phyloP scores from a whole-genome alignment of 2,888 invertebrate genomes.

The Drosophila siamana region DNA sequence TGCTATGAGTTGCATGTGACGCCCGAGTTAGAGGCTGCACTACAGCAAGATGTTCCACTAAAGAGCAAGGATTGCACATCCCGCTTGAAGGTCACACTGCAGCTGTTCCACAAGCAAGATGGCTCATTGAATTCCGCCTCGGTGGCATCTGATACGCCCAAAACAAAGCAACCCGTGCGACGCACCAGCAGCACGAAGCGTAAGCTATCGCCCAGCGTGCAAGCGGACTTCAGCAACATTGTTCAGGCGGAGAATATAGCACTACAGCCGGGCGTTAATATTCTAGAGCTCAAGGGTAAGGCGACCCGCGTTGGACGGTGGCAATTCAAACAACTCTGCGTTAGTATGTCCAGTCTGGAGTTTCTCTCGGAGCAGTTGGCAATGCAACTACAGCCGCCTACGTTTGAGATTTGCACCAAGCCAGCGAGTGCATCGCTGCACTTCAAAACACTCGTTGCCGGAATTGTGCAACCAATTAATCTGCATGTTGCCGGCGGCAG shows the following conservation, averaged over 20 bases:
- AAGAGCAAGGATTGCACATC: constrained; percentile 66
- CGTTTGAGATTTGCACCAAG: constrained; percentile 86
- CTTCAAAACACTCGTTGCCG: constrained; percentile 91
- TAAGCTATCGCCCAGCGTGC: constrained; percentile 88
- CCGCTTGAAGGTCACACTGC: constrained; percentile 87
- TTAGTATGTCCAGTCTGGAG: constrained; percentile 88
- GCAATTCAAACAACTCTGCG: constrained; percentile 87
- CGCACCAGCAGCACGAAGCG: constrained; percentile 91
- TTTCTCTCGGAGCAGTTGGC: constrained; percentile 89
- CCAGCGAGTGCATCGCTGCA: constrained; percentile 86
- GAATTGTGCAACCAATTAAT: constrained; percentile 91
- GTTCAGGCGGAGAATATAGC: constrained; percentile 86
- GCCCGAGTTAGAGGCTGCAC: constrained; percentile 49
- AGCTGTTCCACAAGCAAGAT: constrained; percentile 93
- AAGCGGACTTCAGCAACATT: constrained; percentile 88
- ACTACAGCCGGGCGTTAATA: constrained; percentile 89
- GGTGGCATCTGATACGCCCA: constrained; percentile 89
- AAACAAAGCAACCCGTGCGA: constrained; percentile 87
- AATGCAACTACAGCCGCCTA: constrained; percentile 76
- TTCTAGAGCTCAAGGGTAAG: constrained; percentile 87
- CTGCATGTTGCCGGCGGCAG: constrained; percentile 92
- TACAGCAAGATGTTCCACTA: constrained; percentile 53
- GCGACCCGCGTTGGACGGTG: constrained; percentile 90
- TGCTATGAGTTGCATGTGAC: constrained; percentile 88
- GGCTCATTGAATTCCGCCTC: constrained; percentile 91